These are phyloP conservation scores for Brenthis hecate DNA, from an alignment of 2,888 invertebrate species.

Conservation along the genomic window DNA sequence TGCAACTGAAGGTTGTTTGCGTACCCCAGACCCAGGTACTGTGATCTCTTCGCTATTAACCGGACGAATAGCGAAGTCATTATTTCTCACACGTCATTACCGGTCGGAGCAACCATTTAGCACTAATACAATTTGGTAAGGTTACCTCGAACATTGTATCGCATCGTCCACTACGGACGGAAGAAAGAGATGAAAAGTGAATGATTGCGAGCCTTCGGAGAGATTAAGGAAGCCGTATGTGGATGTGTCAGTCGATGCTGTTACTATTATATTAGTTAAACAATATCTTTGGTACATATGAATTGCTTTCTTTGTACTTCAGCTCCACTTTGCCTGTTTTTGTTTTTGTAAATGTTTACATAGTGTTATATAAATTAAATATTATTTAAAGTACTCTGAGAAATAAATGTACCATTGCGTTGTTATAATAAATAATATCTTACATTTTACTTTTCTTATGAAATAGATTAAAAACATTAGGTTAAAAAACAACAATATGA, in stretches of 20 bases:
- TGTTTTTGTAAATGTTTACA: no score
- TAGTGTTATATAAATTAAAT: no score
- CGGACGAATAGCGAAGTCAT: slow-evolving; percentile 49
- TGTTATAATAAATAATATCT: no score
- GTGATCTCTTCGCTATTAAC: slow-evolving; percentile 58
- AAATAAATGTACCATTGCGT: no score
- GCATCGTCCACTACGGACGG: slow-evolving; percentile 53
- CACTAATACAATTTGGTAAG: slow-evolving; percentile 40
- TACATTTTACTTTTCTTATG: no score
- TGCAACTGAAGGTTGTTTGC: slow-evolving; percentile 65
- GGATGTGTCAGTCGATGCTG: slow-evolving; percentile 30
- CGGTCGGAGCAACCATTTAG: slow-evolving; percentile 3
- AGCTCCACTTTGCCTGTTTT: no score
- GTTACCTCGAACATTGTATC: slow-evolving; percentile 60
- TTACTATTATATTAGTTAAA: no score
- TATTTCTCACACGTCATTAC: slow-evolving; percentile 28
- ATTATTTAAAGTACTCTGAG: no score
- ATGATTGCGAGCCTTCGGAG: slow-evolving; percentile 55
- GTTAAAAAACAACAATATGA: neutral
- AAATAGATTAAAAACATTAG: neutral
- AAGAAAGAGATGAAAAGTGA: slow-evolving; percentile 69
- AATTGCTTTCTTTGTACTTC: neutral
- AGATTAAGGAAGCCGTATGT: slow-evolving; percentile 43
- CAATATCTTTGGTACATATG: neutral
- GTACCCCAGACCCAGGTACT: slow-evolving; percentile 68